phyloP scores from a whole-genome alignment of 2,888 invertebrate species.

The Eristalis intricaria region DNA sequence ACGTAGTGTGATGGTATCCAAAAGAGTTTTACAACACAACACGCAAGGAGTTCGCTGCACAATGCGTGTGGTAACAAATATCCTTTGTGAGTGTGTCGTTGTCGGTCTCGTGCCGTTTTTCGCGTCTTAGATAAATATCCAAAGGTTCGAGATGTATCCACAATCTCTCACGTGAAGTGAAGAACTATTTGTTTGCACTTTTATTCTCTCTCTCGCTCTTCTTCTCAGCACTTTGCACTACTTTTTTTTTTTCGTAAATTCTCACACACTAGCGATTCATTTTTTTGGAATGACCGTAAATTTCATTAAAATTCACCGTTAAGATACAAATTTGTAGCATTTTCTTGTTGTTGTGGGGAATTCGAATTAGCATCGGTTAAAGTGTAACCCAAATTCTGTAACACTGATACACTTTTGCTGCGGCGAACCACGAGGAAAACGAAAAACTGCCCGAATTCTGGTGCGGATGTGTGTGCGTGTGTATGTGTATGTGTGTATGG shows the following conservation, averaged over 20 bases:
- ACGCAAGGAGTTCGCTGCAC: not conserved
- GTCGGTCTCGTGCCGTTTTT: not conserved
- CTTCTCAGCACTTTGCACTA: not conserved
- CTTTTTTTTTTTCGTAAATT: not conserved
- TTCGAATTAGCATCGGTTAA: not conserved
- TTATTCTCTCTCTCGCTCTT: not conserved
- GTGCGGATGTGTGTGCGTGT: no score
- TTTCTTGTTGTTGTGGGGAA: not conserved
- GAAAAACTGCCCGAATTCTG: not conserved
- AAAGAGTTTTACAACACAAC: not conserved
- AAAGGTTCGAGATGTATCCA: not conserved
- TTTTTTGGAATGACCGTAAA: not conserved
- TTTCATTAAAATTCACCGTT: not conserved
- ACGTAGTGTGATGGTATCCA: not conserved
- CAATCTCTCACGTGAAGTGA: not conserved
- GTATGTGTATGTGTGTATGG: no score
- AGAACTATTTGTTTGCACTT: not conserved
- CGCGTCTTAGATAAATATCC: not conserved
- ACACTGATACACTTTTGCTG: not conserved
- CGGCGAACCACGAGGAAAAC: not conserved
- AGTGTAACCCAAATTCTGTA: constrained; percentile 21
- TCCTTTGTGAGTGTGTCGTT: not conserved
- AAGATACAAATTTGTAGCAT: not conserved
- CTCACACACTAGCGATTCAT: not conserved
- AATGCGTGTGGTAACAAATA: not conserved